These are phyloP conservation scores for Leucophora obtusa DNA, from an alignment of 2,888 invertebrate genomes.

Conservation along the genomic window DNA sequence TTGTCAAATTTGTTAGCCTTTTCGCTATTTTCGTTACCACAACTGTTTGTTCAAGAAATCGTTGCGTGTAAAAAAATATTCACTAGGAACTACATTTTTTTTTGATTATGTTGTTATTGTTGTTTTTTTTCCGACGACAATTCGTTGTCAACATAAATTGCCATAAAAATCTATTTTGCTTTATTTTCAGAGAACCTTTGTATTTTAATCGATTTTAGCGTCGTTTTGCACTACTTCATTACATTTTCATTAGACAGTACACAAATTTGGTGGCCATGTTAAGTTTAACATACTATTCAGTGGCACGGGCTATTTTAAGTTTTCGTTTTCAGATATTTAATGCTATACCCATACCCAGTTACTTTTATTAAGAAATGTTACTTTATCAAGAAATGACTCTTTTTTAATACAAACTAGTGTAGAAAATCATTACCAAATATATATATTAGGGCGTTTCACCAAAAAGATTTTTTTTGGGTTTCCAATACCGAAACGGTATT, in stretches of 20 bases:
- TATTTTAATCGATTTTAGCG: slow-evolving; percentile 25
- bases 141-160: slow-evolving; percentile 34
- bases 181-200: slow-evolving; percentile 13
- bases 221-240: slow-evolving; percentile 34
- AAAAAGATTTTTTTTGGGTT: no score
- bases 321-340: no score
- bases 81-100: slow-evolving; percentile 22
- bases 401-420: no score
- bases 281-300: not conserved
- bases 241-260: slow-evolving; percentile 20
- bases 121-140: slow-evolving; percentile 17
- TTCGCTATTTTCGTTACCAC: slow-evolving; percentile 20
- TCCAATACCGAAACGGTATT: no score
- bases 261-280: not conserved
- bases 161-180: slow-evolving; percentile 45
- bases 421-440: no score
- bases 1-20: not conserved
- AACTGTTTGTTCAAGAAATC: not conserved
- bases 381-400: no score
- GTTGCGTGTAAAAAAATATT: not conserved
- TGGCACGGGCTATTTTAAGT: no score
- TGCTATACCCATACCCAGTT: no score
- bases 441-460: no score
- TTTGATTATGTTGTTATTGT: slow-evolving; percentile 37
- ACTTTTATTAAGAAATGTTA: no score